Percentiles rank a stretch among this genome's conserved stretches.
Evolutionary conservation across 1,140 invertebrate genomes (phyloP).

Genomic region (Marisa cornuarietis): DNA sequence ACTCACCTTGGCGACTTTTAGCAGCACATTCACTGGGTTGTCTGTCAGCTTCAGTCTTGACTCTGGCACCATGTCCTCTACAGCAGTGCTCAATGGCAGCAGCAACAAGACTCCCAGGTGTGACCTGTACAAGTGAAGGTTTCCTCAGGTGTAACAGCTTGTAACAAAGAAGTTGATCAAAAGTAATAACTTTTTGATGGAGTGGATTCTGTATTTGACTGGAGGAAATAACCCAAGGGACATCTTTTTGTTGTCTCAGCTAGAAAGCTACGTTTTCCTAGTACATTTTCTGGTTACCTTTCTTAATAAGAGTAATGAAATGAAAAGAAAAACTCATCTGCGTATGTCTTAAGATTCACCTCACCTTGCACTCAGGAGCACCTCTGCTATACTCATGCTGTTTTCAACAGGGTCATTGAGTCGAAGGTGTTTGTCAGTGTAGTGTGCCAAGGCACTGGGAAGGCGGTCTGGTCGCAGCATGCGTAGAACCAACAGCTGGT

Average conservation of each 20-base stretch:
- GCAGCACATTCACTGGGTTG: slow-evolving; percentile 51
- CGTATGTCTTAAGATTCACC: slow-evolving; percentile 1
- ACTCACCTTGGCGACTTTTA: slow-evolving; percentile 54
- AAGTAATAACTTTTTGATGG: no score
- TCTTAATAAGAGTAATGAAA: no score
- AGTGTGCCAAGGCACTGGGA: slow-evolving; percentile 51
- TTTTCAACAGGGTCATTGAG: slow-evolving; percentile 50
- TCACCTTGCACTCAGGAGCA: slow-evolving; percentile 42
- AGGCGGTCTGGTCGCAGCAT: slow-evolving; percentile 62
- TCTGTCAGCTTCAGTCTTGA: slow-evolving; percentile 50
- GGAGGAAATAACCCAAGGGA: no score
- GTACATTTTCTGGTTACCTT: no score
- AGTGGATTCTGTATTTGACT: no score
- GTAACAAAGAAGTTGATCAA: no score
- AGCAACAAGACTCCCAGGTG: slow-evolving; percentile 55
- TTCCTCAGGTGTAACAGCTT: no score
- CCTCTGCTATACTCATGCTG: slow-evolving; percentile 44
- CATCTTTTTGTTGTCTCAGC: no score
- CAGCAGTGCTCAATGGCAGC: slow-evolving; percentile 46
- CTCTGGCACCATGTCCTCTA: slow-evolving; percentile 25
- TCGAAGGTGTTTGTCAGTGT: slow-evolving; percentile 55
- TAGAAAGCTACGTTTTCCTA: no score
- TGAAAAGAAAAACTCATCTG: no score
- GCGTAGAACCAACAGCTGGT: slow-evolving; percentile 60
- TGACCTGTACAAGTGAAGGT: slow-evolving; percentile 12